Conservation (phyloP, 2,888 invertebrate species). For the Trachelus stipa region DNA sequence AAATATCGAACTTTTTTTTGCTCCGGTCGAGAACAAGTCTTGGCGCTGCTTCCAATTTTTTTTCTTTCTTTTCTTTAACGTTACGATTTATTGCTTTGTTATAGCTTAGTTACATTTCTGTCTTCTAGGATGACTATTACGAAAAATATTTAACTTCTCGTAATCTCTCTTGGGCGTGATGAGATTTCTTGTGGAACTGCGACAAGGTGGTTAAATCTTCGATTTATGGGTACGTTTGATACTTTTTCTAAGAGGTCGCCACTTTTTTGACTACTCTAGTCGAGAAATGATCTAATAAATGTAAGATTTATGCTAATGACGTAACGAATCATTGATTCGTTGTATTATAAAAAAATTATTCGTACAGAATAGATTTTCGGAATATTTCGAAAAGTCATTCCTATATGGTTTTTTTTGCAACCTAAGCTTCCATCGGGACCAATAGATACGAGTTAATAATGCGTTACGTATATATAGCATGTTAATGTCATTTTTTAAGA, state of each 20-base stretch:
- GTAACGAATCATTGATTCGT: neutral
- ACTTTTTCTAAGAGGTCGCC: neutral
- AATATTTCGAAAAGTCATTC: neutral
- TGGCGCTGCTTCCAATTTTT: neutral
- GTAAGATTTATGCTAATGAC: neutral
- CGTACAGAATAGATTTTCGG: neutral
- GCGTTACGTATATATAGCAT: neutral
- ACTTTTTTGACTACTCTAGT: neutral
- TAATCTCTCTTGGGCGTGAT: neutral
- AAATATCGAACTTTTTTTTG: neutral
- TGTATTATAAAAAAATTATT: neutral
- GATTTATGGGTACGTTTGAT: neutral
- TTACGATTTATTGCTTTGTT: neutral
- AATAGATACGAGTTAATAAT: neutral
- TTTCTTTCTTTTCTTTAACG: neutral
- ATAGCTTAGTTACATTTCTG: neutral
- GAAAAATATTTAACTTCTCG: neutral
- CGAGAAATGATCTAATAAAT: neutral
- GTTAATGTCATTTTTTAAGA: neutral
- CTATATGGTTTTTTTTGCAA: neutral
- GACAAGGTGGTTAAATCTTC: neutral
- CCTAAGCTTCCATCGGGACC: neutral
- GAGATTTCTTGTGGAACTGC: neutral
- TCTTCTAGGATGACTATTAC: neutral
- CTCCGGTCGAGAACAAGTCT: constrained; percentile 9